phyloP scores from a whole-genome alignment of 2,888 invertebrate species.

The Rhagium mordax region DNA sequence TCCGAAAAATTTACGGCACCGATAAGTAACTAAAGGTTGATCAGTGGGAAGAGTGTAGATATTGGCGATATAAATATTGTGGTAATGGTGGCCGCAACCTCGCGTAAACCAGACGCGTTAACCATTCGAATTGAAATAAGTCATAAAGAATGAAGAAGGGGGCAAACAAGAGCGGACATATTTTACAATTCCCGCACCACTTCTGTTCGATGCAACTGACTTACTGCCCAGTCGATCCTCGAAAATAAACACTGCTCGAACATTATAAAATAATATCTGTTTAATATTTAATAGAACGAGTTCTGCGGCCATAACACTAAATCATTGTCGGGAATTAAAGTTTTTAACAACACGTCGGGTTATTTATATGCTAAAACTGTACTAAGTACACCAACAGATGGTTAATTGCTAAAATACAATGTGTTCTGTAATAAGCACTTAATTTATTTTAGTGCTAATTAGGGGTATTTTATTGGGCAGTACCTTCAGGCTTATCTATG shows the following conservation, averaged over 20 bases:
- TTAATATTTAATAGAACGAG: slow-evolving; percentile 68
- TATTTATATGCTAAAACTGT: slow-evolving; percentile 64
- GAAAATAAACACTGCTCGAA: slow-evolving; percentile 36
- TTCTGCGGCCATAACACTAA: slow-evolving; percentile 63
- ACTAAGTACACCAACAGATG: slow-evolving; percentile 64
- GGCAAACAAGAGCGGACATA: slow-evolving; percentile 59
- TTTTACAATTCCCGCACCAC: slow-evolving; percentile 62
- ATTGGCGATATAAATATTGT: slow-evolving; percentile 52
- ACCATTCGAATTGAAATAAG: slow-evolving; percentile 54
- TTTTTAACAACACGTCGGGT: slow-evolving; percentile 63
- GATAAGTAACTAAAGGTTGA: slow-evolving; percentile 43
- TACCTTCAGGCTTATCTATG: slow-evolving; percentile 39
- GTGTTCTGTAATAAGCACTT: slow-evolving; percentile 65
- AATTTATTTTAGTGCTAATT: slow-evolving; percentile 67
- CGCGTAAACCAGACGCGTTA: slow-evolving; percentile 47
- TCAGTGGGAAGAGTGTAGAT: slow-evolving; percentile 44
- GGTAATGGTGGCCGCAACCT: slow-evolving; percentile 49
- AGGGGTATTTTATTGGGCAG: slow-evolving; percentile 58
- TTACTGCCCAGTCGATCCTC: slow-evolving; percentile 27
- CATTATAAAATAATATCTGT: slow-evolving; percentile 58
- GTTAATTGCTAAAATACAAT: slow-evolving; percentile 67
- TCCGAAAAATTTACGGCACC: slow-evolving; percentile 37
- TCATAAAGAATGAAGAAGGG: slow-evolving; percentile 53
- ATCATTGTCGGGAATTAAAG: slow-evolving; percentile 67
- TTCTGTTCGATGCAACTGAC: slow-evolving; percentile 54